Conservation (phyloP, 2,888 invertebrate species). For the Epirrita christyi region DNA sequence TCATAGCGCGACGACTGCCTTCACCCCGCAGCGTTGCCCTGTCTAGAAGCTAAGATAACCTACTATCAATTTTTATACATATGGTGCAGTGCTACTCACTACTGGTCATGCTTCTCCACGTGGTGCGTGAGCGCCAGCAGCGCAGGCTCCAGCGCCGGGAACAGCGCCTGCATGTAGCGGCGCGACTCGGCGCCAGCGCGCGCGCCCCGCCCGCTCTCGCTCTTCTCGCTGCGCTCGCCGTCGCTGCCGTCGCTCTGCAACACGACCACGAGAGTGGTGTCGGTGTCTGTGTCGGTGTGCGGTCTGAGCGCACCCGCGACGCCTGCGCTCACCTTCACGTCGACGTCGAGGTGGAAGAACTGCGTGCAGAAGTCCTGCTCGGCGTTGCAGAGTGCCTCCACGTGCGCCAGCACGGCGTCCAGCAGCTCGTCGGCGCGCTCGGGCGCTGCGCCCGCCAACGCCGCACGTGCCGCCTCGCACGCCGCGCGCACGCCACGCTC, state of each 20-base stretch:
- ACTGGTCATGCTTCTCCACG: slow-evolving; percentile 94
- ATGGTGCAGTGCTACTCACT: no score
- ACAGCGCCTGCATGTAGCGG: slow-evolving; percentile 95
- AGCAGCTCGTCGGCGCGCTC: slow-evolving; percentile 55
- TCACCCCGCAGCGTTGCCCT: no score
- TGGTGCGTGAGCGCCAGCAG: slow-evolving; percentile 93
- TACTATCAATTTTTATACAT: no score
- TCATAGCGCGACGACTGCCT: no score
- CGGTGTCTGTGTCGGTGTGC: no score
- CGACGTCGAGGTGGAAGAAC: slow-evolving; percentile 93
- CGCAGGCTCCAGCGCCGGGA: slow-evolving; percentile 94
- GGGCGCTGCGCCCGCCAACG: slow-evolving; percentile 75
- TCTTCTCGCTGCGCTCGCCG: slow-evolving; percentile 41
- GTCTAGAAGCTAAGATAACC: no score
- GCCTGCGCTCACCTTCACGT: slow-evolving; percentile 58
- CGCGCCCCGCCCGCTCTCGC: slow-evolving; percentile 43
- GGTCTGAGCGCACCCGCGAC: neutral
- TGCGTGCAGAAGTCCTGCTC: slow-evolving; percentile 97
- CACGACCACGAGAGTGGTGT: no score
- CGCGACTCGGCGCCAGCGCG: slow-evolving; percentile 85
- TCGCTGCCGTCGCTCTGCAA: slow-evolving; percentile 50
- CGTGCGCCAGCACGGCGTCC: slow-evolving; percentile 88
- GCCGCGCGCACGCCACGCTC: slow-evolving; percentile 93
- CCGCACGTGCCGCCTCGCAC: slow-evolving; percentile 93
- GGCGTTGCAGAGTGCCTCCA: slow-evolving; percentile 95